Conservation (phyloP, 2,888 invertebrate species). For the Drosophila mercatorum region DNA sequence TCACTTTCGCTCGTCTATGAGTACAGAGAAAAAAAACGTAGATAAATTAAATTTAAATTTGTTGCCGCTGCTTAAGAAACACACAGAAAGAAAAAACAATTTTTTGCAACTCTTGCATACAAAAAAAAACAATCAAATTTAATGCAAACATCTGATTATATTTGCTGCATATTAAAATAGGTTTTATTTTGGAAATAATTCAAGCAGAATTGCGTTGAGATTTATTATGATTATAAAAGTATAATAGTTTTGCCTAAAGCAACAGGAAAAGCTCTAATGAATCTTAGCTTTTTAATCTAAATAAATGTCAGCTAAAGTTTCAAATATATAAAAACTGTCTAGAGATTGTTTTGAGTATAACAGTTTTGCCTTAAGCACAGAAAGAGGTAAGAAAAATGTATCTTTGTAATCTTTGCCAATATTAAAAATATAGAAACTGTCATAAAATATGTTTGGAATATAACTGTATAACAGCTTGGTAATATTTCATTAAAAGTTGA, state of each 20-base stretch:
- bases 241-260: background rate
- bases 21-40: conserved; percentile 17
- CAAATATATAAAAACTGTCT: too few relatives aligned
- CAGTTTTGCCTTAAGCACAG: background rate
- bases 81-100: conserved; percentile 33
- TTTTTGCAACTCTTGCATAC: conserved; percentile 60
- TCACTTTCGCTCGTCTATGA: conserved; percentile 49
- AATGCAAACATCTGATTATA: conserved; percentile 28
- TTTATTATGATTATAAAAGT: background rate
- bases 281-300: too few relatives aligned
- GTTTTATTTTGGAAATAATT: conserved; percentile 12
- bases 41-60: conserved; percentile 67
- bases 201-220: background rate
- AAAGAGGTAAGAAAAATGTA: too few relatives aligned
- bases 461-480: too few relatives aligned
- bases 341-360: background rate
- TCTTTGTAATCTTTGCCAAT: too few relatives aligned
- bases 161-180: conserved; percentile 24
- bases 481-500: too few relatives aligned
- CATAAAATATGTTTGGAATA: too few relatives aligned
- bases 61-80: conserved; percentile 43
- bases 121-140: conserved; percentile 59
- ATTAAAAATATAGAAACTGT: too few relatives aligned
- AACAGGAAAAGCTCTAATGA: too few relatives aligned
- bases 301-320: too few relatives aligned